Conservation (phyloP, 2,888 invertebrate genomes). For the Malacosoma neustria region DNA sequence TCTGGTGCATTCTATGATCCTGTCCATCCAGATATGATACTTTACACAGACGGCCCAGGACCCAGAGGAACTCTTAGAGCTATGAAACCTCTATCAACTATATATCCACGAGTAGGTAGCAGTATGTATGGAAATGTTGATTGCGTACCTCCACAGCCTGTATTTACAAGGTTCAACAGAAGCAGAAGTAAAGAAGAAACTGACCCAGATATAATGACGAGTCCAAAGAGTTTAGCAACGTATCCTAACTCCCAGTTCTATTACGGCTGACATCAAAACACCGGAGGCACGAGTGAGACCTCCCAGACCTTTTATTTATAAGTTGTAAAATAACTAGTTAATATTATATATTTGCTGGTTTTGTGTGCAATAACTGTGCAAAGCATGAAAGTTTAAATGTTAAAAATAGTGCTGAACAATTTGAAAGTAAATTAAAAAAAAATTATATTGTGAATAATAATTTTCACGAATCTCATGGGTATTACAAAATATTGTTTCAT, state of each 20-base stretch:
- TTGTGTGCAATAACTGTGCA: neutral
- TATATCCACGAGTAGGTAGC: slow-evolving; percentile 52
- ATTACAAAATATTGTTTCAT: too few relatives aligned
- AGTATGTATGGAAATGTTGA: slow-evolving; percentile 64
- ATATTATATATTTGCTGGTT: neutral
- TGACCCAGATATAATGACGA: slow-evolving; percentile 43
- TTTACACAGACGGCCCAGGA: slow-evolving; percentile 53
- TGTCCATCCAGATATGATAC: slow-evolving; percentile 62
- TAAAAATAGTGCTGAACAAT: too few relatives aligned
- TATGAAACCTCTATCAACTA: slow-evolving; percentile 61
- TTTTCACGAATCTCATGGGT: too few relatives aligned
- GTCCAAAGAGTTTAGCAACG: slow-evolving; percentile 57
- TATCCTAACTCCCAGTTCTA: slow-evolving; percentile 54
- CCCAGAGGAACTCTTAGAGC: slow-evolving; percentile 51
- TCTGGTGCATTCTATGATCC: slow-evolving; percentile 66
- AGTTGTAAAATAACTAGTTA: slow-evolving; percentile 4
- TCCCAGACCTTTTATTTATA: slow-evolving; percentile 48
- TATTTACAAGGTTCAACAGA: slow-evolving; percentile 36
- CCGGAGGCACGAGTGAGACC: slow-evolving; percentile 19
- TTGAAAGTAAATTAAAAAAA: too few relatives aligned
- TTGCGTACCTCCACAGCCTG: slow-evolving; percentile 40
- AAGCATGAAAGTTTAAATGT: neutral
- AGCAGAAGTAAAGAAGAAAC: slow-evolving; percentile 41
- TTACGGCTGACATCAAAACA: slow-evolving; percentile 51
- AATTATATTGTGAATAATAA: too few relatives aligned